Evolutionary conservation across 2,888 invertebrate species (phyloP).

Genomic region (Pyrgus malvae): DNA sequence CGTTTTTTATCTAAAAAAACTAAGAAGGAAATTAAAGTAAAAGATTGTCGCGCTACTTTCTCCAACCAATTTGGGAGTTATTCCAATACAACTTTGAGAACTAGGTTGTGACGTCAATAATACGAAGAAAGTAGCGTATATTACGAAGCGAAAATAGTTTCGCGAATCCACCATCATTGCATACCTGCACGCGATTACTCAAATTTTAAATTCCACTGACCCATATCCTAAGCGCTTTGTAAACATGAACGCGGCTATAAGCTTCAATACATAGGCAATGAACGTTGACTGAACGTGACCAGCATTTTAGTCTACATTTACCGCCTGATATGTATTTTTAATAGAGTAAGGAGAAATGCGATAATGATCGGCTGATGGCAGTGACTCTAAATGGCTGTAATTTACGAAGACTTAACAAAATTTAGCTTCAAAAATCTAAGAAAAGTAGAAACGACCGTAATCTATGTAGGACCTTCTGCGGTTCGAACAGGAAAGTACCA

Average conservation of each 20-base stretch:
- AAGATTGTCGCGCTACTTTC: too few relatives aligned
- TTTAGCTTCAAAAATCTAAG: too few relatives aligned
- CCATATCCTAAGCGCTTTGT: conserved; percentile 52
- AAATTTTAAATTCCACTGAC: conserved; percentile 54
- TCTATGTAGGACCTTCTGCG: too few relatives aligned
- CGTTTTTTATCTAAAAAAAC: too few relatives aligned
- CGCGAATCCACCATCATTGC: conserved; percentile 7
- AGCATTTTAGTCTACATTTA: conserved; percentile 45
- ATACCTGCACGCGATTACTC: conserved; percentile 44
- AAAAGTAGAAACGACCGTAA: too few relatives aligned
- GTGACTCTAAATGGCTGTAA: conserved; percentile 2
- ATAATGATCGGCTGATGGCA: conserved; percentile 37
- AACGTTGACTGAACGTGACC: conserved; percentile 48
- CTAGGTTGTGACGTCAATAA: conserved; percentile 5
- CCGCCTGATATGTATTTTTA: conserved; percentile 46
- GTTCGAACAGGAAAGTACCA: too few relatives aligned
- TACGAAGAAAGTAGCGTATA: conserved; percentile 10
- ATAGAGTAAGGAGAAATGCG: conserved; percentile 43
- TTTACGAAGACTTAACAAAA: background rate
- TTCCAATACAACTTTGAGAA: too few relatives aligned
- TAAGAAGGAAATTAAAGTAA: too few relatives aligned
- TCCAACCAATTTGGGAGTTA: too few relatives aligned
- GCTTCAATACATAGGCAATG: conserved; percentile 20
- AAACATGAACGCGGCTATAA: conserved; percentile 45
- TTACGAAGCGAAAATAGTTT: background rate